These are phyloP conservation scores for Protomyctophum bolini DNA, from an alignment of 2,113 vertebrate genomes.

Conservation along the genomic window DNA sequence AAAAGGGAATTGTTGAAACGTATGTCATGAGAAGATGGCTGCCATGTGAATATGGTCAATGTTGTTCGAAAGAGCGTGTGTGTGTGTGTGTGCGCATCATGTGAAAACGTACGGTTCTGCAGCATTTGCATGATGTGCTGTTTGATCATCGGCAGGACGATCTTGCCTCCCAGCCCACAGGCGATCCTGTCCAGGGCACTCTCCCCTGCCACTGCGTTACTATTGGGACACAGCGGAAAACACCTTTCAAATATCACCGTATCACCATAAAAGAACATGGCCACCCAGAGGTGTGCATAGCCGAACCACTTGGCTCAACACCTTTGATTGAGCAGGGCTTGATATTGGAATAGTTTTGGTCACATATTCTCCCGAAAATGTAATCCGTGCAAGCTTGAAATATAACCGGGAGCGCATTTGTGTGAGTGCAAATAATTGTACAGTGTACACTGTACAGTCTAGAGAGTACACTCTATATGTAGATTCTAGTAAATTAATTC, in stretches of 20 bases:
- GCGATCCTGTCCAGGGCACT: conserved; percentile 96
- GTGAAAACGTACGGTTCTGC: conserved; percentile 89
- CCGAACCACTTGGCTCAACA: background rate
- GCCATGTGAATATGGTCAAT: too few relatives aligned
- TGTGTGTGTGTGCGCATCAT: background rate
- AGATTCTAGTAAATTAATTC: too few relatives aligned
- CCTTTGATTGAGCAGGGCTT: too few relatives aligned
- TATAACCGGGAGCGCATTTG: too few relatives aligned
- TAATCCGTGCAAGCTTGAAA: too few relatives aligned
- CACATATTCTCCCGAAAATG: too few relatives aligned
- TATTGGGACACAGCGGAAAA: conserved; percentile 47
- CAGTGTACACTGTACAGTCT: too few relatives aligned
- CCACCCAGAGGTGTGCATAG: background rate
- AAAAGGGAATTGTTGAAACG: too few relatives aligned
- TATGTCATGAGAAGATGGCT: too few relatives aligned
- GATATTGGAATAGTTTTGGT: too few relatives aligned
- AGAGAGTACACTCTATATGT: too few relatives aligned
- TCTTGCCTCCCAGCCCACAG: conserved; percentile 96
- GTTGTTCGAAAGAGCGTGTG: background rate
- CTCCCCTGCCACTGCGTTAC: conserved; percentile 96
- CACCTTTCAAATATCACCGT: background rate
- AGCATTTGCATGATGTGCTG: conserved; percentile 99
- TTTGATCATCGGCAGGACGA: conserved; percentile 97
- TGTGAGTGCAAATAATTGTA: too few relatives aligned
- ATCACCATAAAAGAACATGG: background rate